phyloP scores from a whole-genome alignment of 92 coral and sea anemone species.

The Blastomussa wellsi region DNA sequence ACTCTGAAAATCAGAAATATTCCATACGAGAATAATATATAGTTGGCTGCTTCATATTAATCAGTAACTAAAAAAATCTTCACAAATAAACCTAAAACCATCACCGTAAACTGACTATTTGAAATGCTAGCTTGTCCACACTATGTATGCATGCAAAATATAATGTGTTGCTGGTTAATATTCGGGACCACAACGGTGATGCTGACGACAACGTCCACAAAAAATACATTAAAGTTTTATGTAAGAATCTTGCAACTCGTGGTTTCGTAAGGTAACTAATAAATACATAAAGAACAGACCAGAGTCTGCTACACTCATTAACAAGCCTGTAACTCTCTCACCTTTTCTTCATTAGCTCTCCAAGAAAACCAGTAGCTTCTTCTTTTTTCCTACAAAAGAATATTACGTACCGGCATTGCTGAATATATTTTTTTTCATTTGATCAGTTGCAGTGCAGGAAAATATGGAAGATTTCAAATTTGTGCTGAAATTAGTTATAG shows the following conservation, averaged over 20 bases:
- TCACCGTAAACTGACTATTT: too few relatives aligned
- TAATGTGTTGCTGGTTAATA: too few relatives aligned
- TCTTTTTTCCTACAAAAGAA: conserved; percentile 69
- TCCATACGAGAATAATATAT: not conserved
- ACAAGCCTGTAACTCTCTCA: not conserved
- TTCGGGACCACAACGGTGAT: too few relatives aligned
- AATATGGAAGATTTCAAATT: not conserved
- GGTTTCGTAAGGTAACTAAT: too few relatives aligned
- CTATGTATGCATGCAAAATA: too few relatives aligned
- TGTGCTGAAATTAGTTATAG: not conserved
- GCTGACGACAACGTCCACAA: too few relatives aligned
- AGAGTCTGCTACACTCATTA: too few relatives aligned
- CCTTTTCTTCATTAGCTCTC: conserved; percentile 87
- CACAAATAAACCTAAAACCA: not conserved
- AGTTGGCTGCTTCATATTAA: too few relatives aligned
- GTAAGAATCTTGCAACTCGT: too few relatives aligned
- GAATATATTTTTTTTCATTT: not conserved
- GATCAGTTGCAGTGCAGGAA: not conserved
- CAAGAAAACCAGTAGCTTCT: conserved; percentile 92
- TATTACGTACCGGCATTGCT: not conserved
- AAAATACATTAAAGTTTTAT: too few relatives aligned
- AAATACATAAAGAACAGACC: too few relatives aligned
- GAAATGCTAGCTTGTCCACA: too few relatives aligned
- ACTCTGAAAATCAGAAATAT: conserved; percentile 70
- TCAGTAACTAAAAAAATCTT: not conserved